Conservation (phyloP, 2,113 vertebrate genomes). For the Dryoscopus gambensis region DNA sequence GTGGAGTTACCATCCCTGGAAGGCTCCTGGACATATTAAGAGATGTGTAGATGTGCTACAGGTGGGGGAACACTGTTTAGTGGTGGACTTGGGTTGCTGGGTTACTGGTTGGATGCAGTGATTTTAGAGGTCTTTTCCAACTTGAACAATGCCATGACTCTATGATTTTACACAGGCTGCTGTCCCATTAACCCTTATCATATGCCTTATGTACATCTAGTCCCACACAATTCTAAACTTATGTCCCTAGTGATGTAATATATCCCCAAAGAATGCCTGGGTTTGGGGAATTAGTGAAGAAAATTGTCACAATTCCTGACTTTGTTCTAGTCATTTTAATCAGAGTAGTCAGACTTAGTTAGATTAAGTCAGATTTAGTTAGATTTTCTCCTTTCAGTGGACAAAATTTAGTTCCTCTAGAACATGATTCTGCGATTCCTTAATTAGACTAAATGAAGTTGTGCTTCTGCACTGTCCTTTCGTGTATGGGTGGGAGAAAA, state of each 20-base stretch:
- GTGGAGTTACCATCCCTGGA: not conserved
- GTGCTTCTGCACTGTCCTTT: not conserved
- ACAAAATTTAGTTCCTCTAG: not conserved
- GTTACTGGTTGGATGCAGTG: not conserved
- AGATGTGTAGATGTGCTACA: not conserved
- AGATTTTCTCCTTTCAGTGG: not conserved
- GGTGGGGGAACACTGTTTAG: not conserved
- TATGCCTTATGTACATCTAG: not conserved
- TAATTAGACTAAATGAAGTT: not conserved
- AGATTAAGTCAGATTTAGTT: not conserved
- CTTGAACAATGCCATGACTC: not conserved
- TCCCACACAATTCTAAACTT: not conserved
- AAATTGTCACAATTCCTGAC: not conserved
- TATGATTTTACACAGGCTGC: not conserved
- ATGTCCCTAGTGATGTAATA: not conserved
- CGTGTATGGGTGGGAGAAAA: accelerated
- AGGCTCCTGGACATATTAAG: not conserved
- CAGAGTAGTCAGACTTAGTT: not conserved
- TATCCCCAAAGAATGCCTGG: not conserved
- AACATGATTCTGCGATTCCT: not conserved
- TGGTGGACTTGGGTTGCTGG: not conserved
- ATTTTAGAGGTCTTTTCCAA: not conserved
- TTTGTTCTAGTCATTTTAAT: not conserved
- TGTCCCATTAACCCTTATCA: not conserved
- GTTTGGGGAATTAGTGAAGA: not conserved